Evolutionary conservation across 2,888 invertebrate genomes (phyloP).

Genomic region (Julus scanicus): DNA sequence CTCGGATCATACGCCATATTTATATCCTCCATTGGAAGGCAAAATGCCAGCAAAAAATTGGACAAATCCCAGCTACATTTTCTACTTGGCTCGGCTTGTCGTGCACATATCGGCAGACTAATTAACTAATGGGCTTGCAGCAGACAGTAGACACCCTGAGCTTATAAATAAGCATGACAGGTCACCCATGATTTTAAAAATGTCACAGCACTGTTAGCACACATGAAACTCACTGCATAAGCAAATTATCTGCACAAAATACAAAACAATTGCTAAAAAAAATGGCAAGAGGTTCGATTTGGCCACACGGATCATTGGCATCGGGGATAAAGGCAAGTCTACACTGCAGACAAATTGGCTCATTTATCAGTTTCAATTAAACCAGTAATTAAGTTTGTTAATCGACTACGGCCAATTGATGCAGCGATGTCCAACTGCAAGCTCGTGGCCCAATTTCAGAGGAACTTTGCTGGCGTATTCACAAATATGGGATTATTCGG

Average conservation of each 20-base stretch:
- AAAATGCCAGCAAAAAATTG: constrained; percentile 10
- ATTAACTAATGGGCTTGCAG: constrained; percentile 1
- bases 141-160: neutral
- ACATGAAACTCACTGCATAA: neutral
- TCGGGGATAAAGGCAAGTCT: too few species aligned
- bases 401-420: too few species aligned
- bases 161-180: constrained; percentile 36
- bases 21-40: neutral
- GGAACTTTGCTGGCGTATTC: neutral
- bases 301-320: too few species aligned
- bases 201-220: neutral
- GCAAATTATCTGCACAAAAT: neutral
- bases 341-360: too few species aligned
- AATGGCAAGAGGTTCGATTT: too few species aligned
- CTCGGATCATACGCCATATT: neutral
- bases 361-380: too few species aligned
- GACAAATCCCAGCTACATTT: constrained; percentile 30
- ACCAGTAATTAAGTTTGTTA: too few species aligned
- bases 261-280: neutral
- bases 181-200: neutral
- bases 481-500: neutral
- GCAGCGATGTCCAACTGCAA: neutral
- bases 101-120: neutral
- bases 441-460: neutral
- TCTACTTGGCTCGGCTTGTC: neutral